phyloP scores from a whole-genome alignment of 1,140 invertebrate genomes.

The Notospermus geniculatus region DNA sequence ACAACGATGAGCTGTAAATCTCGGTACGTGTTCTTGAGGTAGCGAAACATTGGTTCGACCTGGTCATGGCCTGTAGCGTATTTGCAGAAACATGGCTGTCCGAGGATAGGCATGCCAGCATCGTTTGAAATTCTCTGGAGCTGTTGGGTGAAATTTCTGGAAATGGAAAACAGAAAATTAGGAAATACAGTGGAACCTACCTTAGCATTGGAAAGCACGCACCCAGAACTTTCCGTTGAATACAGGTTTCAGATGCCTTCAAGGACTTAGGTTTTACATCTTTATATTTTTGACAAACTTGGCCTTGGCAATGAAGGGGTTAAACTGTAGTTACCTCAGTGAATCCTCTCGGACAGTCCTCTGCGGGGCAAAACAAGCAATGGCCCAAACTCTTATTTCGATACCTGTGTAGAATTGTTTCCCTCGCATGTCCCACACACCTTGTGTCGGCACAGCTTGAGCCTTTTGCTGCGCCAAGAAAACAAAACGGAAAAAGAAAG shows the following conservation, averaged over 20 bases:
- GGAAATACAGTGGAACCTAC: slow-evolving; percentile 1
- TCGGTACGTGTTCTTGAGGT: slow-evolving; percentile 90
- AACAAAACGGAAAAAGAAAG: slow-evolving; percentile 20
- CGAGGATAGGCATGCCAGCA: slow-evolving; percentile 99
- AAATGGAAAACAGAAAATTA: slow-evolving; percentile 14
- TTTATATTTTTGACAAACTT: too few relatives aligned
- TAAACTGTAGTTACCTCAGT: slow-evolving; percentile 66
- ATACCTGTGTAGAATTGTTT: slow-evolving; percentile 99
- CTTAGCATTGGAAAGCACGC: not conserved
- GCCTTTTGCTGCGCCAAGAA: slow-evolving; percentile 60
- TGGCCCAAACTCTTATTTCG: slow-evolving; percentile 98
- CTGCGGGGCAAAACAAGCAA: slow-evolving; percentile 98
- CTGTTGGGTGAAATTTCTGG: slow-evolving; percentile 82
- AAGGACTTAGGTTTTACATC: not conserved
- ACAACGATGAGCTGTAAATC: slow-evolving; percentile 96
- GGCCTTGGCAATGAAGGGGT: too few relatives aligned
- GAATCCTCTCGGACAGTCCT: slow-evolving; percentile 96
- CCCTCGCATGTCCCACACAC: slow-evolving; percentile 99
- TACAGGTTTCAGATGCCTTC: too few relatives aligned
- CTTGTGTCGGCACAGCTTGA: slow-evolving; percentile 97
- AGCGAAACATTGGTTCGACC: slow-evolving; percentile 99
- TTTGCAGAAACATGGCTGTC: slow-evolving; percentile 97
- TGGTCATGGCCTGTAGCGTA: slow-evolving; percentile 98
- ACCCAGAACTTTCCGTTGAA: too few relatives aligned
- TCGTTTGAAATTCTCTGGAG: slow-evolving; percentile 99